Percentiles rank a stretch among this genome's conserved stretches.
These are phyloP conservation scores for Siderastrea siderea DNA, from an alignment of 92 coral and sea anemone genomes.

Conservation along the genomic window DNA sequence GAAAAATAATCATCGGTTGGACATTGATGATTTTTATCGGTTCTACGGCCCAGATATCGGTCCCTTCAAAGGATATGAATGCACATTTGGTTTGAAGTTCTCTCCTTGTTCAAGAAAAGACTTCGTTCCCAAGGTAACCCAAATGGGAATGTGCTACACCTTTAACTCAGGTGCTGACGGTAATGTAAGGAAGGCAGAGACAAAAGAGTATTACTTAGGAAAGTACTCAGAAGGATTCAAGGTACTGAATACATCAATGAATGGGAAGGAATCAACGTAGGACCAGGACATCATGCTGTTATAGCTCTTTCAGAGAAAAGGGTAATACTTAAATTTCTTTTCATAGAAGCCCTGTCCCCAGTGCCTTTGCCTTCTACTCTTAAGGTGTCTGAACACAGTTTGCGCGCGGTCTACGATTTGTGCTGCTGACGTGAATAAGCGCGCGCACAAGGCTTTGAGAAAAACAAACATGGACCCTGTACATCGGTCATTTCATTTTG, in stretches of 20 bases:
- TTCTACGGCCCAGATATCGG: slow-evolving; percentile 33
- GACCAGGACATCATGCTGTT: slow-evolving; percentile 55
- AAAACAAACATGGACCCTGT: no score
- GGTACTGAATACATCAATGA: slow-evolving; percentile 24
- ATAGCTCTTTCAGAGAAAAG: slow-evolving; percentile 41
- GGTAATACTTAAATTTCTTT: slow-evolving; percentile 11
- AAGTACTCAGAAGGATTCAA: slow-evolving; percentile 51
- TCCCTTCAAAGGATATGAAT: background rate
- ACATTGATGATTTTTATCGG: slow-evolving; percentile 13
- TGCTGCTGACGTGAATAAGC: no score
- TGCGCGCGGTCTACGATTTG: no score
- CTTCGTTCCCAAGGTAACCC: slow-evolving; percentile 30
- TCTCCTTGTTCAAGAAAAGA: slow-evolving; percentile 3
- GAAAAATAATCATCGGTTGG: background rate
- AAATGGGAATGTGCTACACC: slow-evolving; percentile 57
- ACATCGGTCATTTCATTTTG: no score
- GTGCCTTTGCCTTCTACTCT: no score
- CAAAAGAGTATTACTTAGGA: slow-evolving; percentile 28
- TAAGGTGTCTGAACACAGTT: background rate
- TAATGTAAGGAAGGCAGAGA: background rate
- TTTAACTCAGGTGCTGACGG: slow-evolving; percentile 53
- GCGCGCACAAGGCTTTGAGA: no score
- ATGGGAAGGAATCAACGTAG: slow-evolving; percentile 57
- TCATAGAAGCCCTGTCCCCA: no score
- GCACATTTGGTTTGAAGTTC: slow-evolving; percentile 12